Evolutionary conservation across 2,888 invertebrate species (phyloP), one percentile per base, ranked within the genome.

Genomic region (Coelogynopora nodosa): DNA sequence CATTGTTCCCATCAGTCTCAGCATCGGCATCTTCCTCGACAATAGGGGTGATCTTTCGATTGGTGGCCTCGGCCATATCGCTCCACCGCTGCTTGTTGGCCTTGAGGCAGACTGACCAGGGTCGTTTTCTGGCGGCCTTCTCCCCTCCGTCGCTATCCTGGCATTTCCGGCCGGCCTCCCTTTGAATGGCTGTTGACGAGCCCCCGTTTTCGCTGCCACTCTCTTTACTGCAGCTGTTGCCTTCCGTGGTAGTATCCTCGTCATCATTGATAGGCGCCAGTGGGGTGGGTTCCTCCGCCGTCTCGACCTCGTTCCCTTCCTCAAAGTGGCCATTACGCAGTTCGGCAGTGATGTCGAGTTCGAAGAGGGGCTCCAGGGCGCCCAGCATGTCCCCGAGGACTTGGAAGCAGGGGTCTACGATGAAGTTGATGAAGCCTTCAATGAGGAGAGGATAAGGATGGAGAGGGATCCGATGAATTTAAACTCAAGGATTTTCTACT

Each of bases 381-480:
- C 13, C 67, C 23, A 67, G 85, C 29, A 85, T 74, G 29, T 85
- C 85, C 23, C 80, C 30, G 23, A 85, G 80, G 26, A 85, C 85
- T 18, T 67, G 28, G 29, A 85, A 85, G 29, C 85, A 85, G 27
- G 85, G 85, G 0, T 85, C 85, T n/a, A 85, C 85, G 29, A 85
- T 85, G 85, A 85, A 85, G 67, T 85, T 85, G 67, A 85, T 85
- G 49, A 85, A 85, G 13, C 85, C 85, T 85, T 26, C 5, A 84
- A 27, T 2, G 31, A 74, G 74, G 23, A 23, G 49, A 49, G 18
- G 18, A 49, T 49, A n/a, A n/a, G n/a, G n/a, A n/a, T n/a, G n/a
- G n/a, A n/a, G n/a, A n/a, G n/a, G n/a, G n/a, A n/a, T n/a, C n/a
- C n/a, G n/a, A n/a, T n/a, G n/a, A n/a, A n/a, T n/a, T n/a, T n/a